phyloP scores from a whole-genome alignment of 2,113 vertebrate genomes.

The Isichthys henryi region DNA sequence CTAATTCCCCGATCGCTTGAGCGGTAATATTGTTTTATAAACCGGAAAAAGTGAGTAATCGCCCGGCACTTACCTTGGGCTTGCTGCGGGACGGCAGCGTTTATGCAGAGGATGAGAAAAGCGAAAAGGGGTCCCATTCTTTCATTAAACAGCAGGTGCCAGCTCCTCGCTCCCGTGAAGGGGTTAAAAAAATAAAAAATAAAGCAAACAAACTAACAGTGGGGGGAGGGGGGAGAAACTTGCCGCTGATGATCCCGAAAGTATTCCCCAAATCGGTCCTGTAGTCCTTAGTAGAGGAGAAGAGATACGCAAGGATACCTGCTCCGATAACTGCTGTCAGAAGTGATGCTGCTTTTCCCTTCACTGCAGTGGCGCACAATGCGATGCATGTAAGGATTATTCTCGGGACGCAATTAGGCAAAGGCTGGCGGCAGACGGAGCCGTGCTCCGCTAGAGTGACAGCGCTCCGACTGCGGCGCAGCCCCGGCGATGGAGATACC shows the following conservation, averaged over 20 bases:
- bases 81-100: constrained; percentile 60
- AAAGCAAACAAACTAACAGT: background rate
- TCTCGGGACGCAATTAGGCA: constrained; percentile 39
- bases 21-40: background rate
- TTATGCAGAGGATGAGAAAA: constrained; percentile 53
- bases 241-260: constrained; percentile 20
- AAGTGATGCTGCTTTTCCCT: constrained; percentile 44
- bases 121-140: constrained; percentile 65
- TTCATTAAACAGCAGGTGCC: constrained; percentile 36
- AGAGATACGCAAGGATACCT: constrained; percentile 21
- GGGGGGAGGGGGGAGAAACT: constrained; percentile 33
- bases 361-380: constrained; percentile 58
- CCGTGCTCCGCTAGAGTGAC: constrained; percentile 22
- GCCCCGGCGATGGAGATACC: constrained; percentile 46
- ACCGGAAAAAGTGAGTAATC: background rate
- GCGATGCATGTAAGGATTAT: constrained; percentile 42
- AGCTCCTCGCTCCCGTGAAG: constrained; percentile 50
- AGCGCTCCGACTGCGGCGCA: constrained; percentile 44
- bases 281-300: constrained; percentile 6
- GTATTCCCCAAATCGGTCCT: constrained; percentile 30
- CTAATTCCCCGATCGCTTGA: background rate
- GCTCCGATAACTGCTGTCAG: constrained; percentile 32
- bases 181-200: background rate
- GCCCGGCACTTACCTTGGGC: constrained; percentile 54
- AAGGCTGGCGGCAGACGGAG: constrained; percentile 9